These are phyloP conservation scores for Crypturellus tataupa DNA, from an alignment of 2,797 vertebrate species.

Conservation along the genomic window DNA sequence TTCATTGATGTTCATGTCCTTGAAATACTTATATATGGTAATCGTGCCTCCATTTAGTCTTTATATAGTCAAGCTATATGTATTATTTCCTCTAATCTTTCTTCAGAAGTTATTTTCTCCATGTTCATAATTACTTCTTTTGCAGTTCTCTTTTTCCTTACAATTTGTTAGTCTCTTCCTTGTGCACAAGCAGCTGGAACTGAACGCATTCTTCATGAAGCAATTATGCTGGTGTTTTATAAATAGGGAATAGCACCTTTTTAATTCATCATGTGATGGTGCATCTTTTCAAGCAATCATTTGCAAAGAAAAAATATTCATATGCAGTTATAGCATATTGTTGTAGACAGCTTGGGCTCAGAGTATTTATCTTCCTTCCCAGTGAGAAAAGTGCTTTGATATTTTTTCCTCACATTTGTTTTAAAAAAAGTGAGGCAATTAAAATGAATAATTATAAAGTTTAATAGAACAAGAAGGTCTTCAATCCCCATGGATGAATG, in stretches of 20 bases:
- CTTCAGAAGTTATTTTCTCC: slow-evolving; percentile 17
- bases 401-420: not conserved
- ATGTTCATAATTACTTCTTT: slow-evolving; percentile 43
- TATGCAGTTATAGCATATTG: not conserved
- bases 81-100: slow-evolving; percentile 1
- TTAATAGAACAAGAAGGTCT: slow-evolving; percentile 41
- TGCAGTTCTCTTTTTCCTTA: not conserved
- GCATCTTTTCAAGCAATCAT: not conserved
- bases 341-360: not conserved
- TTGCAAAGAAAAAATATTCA: not conserved
- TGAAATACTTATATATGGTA: not conserved
- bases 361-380: not conserved
- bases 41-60: slow-evolving; percentile 1
- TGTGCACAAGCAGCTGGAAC: not conserved
- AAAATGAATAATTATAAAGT: slow-evolving; percentile 38
- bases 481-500: not conserved
- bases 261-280: not conserved
- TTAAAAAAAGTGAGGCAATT: slow-evolving; percentile 52
- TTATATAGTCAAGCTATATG: not conserved
- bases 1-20: not conserved
- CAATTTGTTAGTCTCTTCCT: slow-evolving; percentile 38
- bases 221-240: not conserved
- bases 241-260: slow-evolving; percentile 3
- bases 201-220: slow-evolving; percentile 19
- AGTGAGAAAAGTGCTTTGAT: not conserved